Evolutionary conservation across 2,888 invertebrate genomes (phyloP), one percentile per base, ranked within the genome.

Genomic region (Endotricha flammealis): DNA sequence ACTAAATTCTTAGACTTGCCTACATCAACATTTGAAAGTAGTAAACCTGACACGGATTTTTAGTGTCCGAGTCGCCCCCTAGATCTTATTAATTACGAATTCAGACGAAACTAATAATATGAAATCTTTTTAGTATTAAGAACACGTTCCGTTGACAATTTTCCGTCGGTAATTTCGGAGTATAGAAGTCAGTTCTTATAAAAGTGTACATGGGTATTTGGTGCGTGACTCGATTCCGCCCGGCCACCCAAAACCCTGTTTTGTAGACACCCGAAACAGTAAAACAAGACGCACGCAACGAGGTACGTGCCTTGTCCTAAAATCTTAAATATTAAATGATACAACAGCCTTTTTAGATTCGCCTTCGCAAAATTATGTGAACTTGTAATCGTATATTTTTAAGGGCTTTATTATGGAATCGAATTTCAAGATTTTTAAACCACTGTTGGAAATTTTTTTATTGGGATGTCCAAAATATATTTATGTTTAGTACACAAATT

Each of bases 201-300:
- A 62, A 65, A 64, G 60, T 60, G 61, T 49, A 53, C 48, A 58
- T 60, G 53, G 55, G 47, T 53, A 48, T 54, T 57, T 42, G 42
- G 69, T 69, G 72, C 73, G 72, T 74, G 72, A 66, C 73, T 61
- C 41, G 50, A 53, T 63, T 59, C 60, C 40, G 33, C 43, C 33
- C 35, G 44, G 39, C 33, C 38, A 35, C 32, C 43, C 45, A 42
- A 42, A 50, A 43, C 20, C 7, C 20, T n/a, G 20, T 20, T 7
- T 20, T 20, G 20, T n/a, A 20, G 20, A 46, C 44, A 50, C 38
- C 43, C 38, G 30, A 44, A 44, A 44, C 42, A 47, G 46, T 50
- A 51, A 55, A 50, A 42, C 39, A 42, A 35, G 41, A 41, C 20
- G 25, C 58, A 57, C 57, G 57, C 58, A 44, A 57, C 47, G 37